A percentile compares a stretch with the other conserved stretches of the same genome.
Conservation (phyloP, 2,113 vertebrate species). For the Entosphenus tridentatus region DNA sequence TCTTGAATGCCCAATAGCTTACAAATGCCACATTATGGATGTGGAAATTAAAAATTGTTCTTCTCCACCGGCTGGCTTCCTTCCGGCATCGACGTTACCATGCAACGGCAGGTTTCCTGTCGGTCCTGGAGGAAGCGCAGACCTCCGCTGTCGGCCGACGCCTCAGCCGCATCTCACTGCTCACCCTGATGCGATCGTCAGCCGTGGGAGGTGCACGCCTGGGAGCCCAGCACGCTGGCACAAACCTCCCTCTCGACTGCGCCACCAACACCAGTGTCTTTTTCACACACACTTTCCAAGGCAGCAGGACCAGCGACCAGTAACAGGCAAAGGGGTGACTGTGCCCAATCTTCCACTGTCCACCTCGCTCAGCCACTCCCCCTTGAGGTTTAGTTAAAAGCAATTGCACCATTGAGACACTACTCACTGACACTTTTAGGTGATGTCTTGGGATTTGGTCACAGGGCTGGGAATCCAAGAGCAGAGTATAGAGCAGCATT, state of each 20-base stretch:
- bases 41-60: neutral
- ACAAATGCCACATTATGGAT: neutral
- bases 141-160: constrained; percentile 10
- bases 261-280: constrained; percentile 28
- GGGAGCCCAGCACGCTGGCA: constrained; percentile 28
- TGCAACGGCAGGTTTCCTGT: constrained; percentile 33
- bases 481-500: too few relatives aligned
- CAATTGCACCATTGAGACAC: too few relatives aligned
- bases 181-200: constrained; percentile 35
- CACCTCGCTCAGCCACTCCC: too few relatives aligned
- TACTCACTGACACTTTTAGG: too few relatives aligned
- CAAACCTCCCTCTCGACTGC: constrained; percentile 31
- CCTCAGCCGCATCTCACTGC: constrained; percentile 45
- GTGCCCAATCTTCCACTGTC: too few relatives aligned
- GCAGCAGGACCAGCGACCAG: constrained; percentile 2
- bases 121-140: constrained; percentile 21
- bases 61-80: neutral
- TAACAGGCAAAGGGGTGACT: neutral
- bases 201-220: constrained; percentile 48
- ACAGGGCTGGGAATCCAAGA: too few relatives aligned
- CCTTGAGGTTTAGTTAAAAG: too few relatives aligned
- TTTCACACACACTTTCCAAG: constrained; percentile 36
- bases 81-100: neutral
- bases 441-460: too few relatives aligned
- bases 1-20: neutral